Evolutionary conservation across 2,888 invertebrate species (phyloP).

Genomic region (Hypercompe scribonia): DNA sequence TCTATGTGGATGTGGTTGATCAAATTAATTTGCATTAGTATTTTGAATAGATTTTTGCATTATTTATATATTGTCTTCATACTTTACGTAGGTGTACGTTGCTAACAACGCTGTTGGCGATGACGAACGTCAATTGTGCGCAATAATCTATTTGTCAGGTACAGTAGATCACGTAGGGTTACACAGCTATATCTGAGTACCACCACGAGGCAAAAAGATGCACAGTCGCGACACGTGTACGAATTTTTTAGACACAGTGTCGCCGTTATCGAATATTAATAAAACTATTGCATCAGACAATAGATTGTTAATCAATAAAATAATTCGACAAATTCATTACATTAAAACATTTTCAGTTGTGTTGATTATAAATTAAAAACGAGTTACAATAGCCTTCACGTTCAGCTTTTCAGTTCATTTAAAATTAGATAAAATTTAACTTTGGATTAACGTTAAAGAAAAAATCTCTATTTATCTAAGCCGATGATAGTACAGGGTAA

Average conservation of each 20-base stretch:
- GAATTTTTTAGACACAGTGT: slow-evolving; percentile 54
- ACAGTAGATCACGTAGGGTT: slow-evolving; percentile 41
- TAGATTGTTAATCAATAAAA: slow-evolving; percentile 15
- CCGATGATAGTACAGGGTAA: not conserved
- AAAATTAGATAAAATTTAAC: not conserved
- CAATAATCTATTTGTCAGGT: slow-evolving; percentile 51
- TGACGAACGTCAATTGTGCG: slow-evolving; percentile 50
- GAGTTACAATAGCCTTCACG: not conserved
- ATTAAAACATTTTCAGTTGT: not conserved
- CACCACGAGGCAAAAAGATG: slow-evolving; percentile 55
- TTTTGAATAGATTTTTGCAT: slow-evolving; percentile 8
- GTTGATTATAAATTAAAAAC: not conserved
- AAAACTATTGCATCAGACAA: slow-evolving; percentile 28
- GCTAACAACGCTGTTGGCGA: slow-evolving; percentile 27
- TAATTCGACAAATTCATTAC: not conserved
- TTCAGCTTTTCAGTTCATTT: not conserved
- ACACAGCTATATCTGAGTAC: slow-evolving; percentile 28
- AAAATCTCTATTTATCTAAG: not conserved
- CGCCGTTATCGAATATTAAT: slow-evolving; percentile 43
- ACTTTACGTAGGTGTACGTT: slow-evolving; percentile 21
- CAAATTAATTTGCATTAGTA: slow-evolving; percentile 3
- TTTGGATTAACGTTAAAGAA: not conserved
- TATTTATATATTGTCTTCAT: slow-evolving; percentile 2
- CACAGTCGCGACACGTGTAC: slow-evolving; percentile 52
- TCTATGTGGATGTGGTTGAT: slow-evolving; percentile 1